These are phyloP conservation scores for Epinephelus lanceolatus DNA, from an alignment of 2,113 vertebrate species.

Conservation along the genomic window DNA sequence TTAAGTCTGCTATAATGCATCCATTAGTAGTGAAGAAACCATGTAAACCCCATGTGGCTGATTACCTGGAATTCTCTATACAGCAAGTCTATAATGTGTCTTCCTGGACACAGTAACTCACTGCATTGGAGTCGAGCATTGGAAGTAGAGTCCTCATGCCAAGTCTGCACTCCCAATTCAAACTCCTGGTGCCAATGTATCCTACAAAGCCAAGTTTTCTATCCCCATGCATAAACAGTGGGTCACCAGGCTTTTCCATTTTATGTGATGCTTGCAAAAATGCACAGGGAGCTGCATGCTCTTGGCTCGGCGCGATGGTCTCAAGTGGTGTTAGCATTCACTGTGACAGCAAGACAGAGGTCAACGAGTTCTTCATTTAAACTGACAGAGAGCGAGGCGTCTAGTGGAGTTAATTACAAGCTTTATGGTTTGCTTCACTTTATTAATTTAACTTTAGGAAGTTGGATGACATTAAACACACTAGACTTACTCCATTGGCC, in stretches of 20 bases:
- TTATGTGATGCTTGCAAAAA: constrained; percentile 45
- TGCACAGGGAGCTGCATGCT: constrained; percentile 19
- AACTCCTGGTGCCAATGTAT: constrained; percentile 37
- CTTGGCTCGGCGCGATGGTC: constrained; percentile 34
- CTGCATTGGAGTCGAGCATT: constrained; percentile 10
- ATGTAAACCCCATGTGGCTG: neutral
- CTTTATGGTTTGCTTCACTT: constrained; percentile 70
- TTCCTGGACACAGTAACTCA: constrained; percentile 18
- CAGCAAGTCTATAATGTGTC: constrained; percentile 8
- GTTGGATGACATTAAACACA: constrained; percentile 67
- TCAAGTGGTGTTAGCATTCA: constrained; percentile 44
- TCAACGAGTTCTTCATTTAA: constrained; percentile 64
- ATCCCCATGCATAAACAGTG: constrained; percentile 21
- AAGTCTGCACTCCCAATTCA: constrained; percentile 41
- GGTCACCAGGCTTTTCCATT: constrained; percentile 35
- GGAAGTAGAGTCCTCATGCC: constrained; percentile 27
- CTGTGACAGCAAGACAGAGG: constrained; percentile 47
- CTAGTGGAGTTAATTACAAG: constrained; percentile 67
- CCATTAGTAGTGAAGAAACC: neutral
- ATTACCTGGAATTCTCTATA: neutral
- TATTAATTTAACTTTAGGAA: constrained; percentile 70
- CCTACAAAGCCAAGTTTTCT: constrained; percentile 50
- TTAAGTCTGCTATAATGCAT: too few species aligned
- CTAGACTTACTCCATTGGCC: constrained; percentile 61
- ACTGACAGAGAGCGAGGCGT: constrained; percentile 53